Evolutionary conservation across 2,113 vertebrate species (phyloP), one percentile per base, ranked within the genome.

Genomic region (Morone chrysops): DNA sequence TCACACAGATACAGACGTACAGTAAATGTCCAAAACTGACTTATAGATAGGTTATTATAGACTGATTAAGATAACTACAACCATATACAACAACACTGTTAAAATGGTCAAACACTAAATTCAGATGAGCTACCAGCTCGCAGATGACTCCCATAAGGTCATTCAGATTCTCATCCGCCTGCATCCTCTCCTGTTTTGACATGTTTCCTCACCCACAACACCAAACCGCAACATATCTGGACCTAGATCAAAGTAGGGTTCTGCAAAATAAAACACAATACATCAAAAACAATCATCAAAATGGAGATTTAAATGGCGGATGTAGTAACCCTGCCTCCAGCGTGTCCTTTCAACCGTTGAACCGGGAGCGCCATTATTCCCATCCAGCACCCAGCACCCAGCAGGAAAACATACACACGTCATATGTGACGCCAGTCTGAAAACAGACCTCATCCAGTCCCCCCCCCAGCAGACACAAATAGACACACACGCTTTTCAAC

Each of bases 351-450:
- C 0, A 51, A 5, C 6, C 48, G 73, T 22, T 65, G 8, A 41
- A 38, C 41, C 70, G 16, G 70, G 79, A 89, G 75, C 87, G 83
- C 86, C 89, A 91, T 91, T 73, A 65, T 53, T 48, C 3, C 56
- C 86, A 70, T 83, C 50, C 78, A 70, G 79, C 75, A 57, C 47
- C 81, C 54, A 81, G 31, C 31, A 31, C 65, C 16, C 31, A 62
- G 70, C 81, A 77, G 71, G 82, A 80, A 83, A 86, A 90, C 82
- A 89, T 78, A 74, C 86, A 87, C 80, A 91, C 92, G 93, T 92
- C 82, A 90, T 71, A 12, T 43, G 78, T 94, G 93, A 94, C 94
- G 95, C 80, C 92, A 85, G 77, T 72, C 78, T 86, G 70, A 83
- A 66, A 78, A 85, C 87, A 89, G 25, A 89, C 22, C 72, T 56